Base-by-base conservation (phyloP, 2,797 vertebrate species). In the Poecilia wingei region DNA sequence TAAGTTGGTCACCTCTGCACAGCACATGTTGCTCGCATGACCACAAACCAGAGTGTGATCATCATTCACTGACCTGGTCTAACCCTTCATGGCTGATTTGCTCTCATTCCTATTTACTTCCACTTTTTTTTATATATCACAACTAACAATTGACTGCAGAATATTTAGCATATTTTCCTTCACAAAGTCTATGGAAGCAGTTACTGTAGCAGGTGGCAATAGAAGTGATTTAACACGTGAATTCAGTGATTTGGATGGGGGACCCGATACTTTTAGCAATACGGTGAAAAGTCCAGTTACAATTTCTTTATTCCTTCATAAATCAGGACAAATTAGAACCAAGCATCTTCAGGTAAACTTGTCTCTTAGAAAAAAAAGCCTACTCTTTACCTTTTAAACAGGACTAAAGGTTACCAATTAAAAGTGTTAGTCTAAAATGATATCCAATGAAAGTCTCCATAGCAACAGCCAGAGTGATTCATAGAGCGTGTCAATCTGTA, bases 381-480 rank as follows among this genome's bases (percentile, higher is more conserved):
- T 55, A 59, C 31, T 85, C 61, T 79, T 81, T 80, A 81, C 72
- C 76, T 78, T 78, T 86, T 66, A 89, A 93, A 92, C 78, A 82
- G 82, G 84, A 91, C 87, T 90, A 90, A 92, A 93, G 89, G 88
- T 93, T 92, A 91, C 88, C 83, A 91, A 94, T 94, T 95, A 93
- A 90, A 93, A 91, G 87, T 88, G 89, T 92, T 91, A 85, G 86
- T 80, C 84, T 90, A 88, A 89, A 87, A 94, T 88, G 75, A 92
- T 91, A 93, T 88, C 92, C 88, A 89, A 88, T 69, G 78, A 91
- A 88, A 69, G 92, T 95, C 89, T 83, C 94, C 90, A 94, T 93
- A 87, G 94, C 92, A 95, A 96, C 95, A 84, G 87, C 75, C 84
- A 79, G 85, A 94, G 88, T 89, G 91, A 95, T 91, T 93, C 92